phyloP scores from a whole-genome alignment of 2,797 vertebrate genomes.

The Poliocrania exsul region DNA sequence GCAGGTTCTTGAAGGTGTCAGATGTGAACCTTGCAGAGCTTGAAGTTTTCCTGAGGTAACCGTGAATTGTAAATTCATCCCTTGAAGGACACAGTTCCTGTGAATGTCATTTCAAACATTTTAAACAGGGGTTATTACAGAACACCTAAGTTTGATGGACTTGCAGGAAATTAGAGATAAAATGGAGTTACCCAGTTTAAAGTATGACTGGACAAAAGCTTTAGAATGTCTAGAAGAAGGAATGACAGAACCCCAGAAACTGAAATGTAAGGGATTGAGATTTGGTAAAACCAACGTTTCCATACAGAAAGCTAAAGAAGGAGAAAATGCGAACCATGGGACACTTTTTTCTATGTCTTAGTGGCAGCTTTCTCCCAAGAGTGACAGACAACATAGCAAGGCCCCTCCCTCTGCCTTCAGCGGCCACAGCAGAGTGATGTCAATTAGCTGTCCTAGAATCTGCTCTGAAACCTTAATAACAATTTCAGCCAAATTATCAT shows the following conservation, averaged over 20 bases:
- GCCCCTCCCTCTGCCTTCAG: background rate
- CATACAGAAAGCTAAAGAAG: background rate
- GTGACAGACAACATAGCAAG: background rate
- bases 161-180: background rate
- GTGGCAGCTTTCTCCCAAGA: background rate
- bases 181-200: background rate
- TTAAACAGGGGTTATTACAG: background rate
- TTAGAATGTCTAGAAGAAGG: background rate
- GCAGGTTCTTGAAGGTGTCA: background rate
- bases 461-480: background rate
- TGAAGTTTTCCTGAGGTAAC: background rate
- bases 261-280: background rate
- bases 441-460: background rate
- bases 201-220: background rate
- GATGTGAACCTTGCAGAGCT: background rate
- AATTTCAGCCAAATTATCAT: background rate
- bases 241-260: background rate
- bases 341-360: background rate
- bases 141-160: background rate
- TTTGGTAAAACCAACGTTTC: background rate
- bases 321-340: background rate
- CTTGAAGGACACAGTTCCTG: background rate
- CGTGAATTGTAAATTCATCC: background rate
- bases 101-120: background rate
- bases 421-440: rapidly evolving